Evolutionary conservation across 2,113 vertebrate genomes (phyloP), one percentile per base, ranked within the genome.

Genomic region (Dromiciops gliroides): DNA sequence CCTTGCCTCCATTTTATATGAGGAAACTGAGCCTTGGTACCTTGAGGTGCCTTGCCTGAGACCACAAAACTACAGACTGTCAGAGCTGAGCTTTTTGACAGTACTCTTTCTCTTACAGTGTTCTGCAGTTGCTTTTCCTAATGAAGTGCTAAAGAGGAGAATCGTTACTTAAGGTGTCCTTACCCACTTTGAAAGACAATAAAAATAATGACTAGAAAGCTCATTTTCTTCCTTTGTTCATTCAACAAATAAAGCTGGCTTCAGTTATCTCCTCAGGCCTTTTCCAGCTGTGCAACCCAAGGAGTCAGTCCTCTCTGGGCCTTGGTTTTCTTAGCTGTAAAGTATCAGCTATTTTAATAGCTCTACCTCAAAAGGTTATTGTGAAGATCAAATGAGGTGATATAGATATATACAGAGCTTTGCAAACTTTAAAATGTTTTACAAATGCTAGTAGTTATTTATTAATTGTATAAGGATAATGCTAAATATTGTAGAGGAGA

Each of bases 161-260:
- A n/a, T 83, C 7, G 23, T 83, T 1, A 83, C 44, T 83, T 83
- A 19, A 83, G 67, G n/a, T 90, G 3, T 50, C 14, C 90, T 25
- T 16, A 28, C 3, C 31, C 8, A 88, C 25, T 95, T 95, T 48
- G 83, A 47, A 95, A 95, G 60, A 50, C 95, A 93, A 48, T 53
- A 51, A 92, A 91, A 97, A 52, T 95, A 94, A 92, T 96, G 75
- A 93, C 53, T 51, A 44, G n/a, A 44, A 83, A 83, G 19, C 16
- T 83, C 37, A 60, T 67, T n/a, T 44, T 44, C 37, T 75, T 75
- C 16, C 19, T 75, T 75, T 44, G 44, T 83, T 83, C 37, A 44
- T 44, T 83, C n/a, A 44, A 44, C 37, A 83, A 83, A 44, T 83
- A 8, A 83, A 83, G 67, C 37, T 83, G 67, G 19, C 0, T 83